Percentiles rank a stretch among this genome's conserved stretches.
Evolutionary conservation across 2,113 vertebrate species (phyloP).

Genomic region (Ellobius talpinus): DNA sequence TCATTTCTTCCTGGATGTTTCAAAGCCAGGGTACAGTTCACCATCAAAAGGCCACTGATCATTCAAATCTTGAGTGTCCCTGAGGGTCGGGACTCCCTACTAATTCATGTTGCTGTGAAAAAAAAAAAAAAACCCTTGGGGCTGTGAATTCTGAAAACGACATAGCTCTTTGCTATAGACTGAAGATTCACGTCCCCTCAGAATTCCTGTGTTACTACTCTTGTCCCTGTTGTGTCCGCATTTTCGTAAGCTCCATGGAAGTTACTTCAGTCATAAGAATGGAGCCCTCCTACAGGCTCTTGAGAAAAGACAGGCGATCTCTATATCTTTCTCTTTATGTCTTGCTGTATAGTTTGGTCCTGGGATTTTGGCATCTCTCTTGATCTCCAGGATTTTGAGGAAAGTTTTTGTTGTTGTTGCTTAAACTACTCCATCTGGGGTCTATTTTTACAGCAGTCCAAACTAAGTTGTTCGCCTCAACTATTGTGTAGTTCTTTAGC

Average conservation of each 20-base stretch:
- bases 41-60: neutral
- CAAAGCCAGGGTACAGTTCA: neutral
- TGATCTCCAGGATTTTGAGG: neutral
- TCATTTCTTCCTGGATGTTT: neutral
- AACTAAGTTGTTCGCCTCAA: neutral
- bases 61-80: neutral
- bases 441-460: neutral
- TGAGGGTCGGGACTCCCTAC: neutral
- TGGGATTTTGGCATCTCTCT: neutral
- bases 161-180: neutral
- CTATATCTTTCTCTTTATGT: no score
- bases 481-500: neutral
- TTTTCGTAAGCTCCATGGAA: no score
- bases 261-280: neutral
- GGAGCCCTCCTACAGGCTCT: neutral
- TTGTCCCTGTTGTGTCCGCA: neutral
- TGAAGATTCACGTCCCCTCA: neutral
- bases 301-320: accelerated
- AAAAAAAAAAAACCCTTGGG: neutral
- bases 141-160: neutral
- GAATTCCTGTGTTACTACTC: neutral
- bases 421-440: neutral
- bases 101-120: neutral
- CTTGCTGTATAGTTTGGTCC: no score
- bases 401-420: neutral